These are phyloP conservation scores for Fistularia tabacaria DNA, from an alignment of 2,797 vertebrate genomes.

Conservation along the genomic window DNA sequence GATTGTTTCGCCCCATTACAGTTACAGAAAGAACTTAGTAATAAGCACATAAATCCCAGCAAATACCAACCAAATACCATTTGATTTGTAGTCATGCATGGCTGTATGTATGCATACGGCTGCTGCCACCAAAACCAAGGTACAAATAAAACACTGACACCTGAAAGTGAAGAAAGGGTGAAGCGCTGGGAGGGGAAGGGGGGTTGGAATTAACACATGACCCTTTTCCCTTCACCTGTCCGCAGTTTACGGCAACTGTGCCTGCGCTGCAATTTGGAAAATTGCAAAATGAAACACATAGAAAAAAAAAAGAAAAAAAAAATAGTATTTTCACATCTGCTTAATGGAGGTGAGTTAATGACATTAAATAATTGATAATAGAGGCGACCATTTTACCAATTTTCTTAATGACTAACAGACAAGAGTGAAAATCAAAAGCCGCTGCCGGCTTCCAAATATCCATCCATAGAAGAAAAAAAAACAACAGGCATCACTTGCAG, in stretches of 20 bases:
- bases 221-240: slow-evolving; percentile 62
- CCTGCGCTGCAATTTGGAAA: slow-evolving; percentile 73
- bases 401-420: slow-evolving; percentile 88
- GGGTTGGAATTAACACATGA: slow-evolving; percentile 47
- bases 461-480: slow-evolving; percentile 55
- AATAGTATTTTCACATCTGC: slow-evolving; percentile 77
- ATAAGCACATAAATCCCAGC: too few relatives aligned
- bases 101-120: not conserved
- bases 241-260: slow-evolving; percentile 52
- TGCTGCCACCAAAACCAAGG: slow-evolving; percentile 13
- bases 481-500: slow-evolving; percentile 20
- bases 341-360: slow-evolving; percentile 81
- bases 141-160: slow-evolving; percentile 25
- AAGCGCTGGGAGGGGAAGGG: slow-evolving; percentile 33
- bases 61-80: not conserved
- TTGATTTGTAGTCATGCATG: not conserved
- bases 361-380: slow-evolving; percentile 89
- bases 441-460: slow-evolving; percentile 66
- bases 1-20: too few relatives aligned
- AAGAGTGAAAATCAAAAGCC: slow-evolving; percentile 71
- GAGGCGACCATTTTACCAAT: slow-evolving; percentile 84
- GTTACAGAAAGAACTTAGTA: too few relatives aligned
- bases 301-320: slow-evolving; percentile 44
- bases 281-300: slow-evolving; percentile 66
- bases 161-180: slow-evolving; percentile 47